Evolutionary conservation across 2,888 invertebrate genomes (phyloP).

Genomic region (Leptinotarsa juncta): DNA sequence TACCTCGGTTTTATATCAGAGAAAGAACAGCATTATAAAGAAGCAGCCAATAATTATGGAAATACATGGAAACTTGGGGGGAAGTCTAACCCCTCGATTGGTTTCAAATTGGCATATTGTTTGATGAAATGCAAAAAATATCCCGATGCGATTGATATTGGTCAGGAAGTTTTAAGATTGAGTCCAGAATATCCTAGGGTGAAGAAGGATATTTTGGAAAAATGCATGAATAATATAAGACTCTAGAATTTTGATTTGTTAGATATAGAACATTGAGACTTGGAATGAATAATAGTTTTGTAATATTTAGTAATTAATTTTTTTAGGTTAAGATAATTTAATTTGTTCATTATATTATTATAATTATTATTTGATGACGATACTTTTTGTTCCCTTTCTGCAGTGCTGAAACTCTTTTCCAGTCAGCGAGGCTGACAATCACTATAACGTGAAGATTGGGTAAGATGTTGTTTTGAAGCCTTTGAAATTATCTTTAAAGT

Average conservation of each 20-base stretch:
- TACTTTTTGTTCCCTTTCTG: no score
- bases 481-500: no score
- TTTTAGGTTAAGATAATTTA: neutral
- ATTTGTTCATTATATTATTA: neutral
- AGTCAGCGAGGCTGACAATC: no score
- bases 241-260: conserved; percentile 63
- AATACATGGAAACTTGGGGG: conserved; percentile 89
- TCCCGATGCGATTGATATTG: conserved; percentile 93
- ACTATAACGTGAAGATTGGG: no score
- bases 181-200: conserved; percentile 93
- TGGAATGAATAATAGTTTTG: neutral
- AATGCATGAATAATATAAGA: conserved; percentile 82
- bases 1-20: conserved; percentile 87
- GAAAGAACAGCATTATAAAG: conserved; percentile 90
- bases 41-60: conserved; percentile 85
- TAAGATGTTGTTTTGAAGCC: no score
- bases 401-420: no score
- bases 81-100: conserved; percentile 84
- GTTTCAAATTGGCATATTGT: conserved; percentile 93
- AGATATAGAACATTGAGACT: neutral
- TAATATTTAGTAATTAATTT: neutral
- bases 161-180: conserved; percentile 82
- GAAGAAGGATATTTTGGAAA: conserved; percentile 93
- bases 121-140: conserved; percentile 89
- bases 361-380: neutral